Evolutionary conservation across 2,797 vertebrate genomes (phyloP).

Genomic region (Enteromius afrohamiltoni): DNA sequence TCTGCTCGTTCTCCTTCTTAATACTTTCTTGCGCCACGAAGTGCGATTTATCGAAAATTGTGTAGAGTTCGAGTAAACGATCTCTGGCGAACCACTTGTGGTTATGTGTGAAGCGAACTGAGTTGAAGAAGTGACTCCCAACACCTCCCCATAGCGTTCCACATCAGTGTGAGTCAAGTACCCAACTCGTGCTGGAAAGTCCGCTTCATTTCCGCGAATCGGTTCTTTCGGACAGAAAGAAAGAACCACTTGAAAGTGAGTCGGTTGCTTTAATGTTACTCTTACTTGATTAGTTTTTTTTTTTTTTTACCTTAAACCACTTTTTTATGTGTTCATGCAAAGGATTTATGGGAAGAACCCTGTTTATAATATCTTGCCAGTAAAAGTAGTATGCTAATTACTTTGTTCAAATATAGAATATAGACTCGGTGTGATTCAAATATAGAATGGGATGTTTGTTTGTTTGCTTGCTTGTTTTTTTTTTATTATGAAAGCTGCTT

Average conservation of each 20-base stretch:
- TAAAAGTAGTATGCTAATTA: background rate
- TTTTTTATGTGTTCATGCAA: too few relatives aligned
- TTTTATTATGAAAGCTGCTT: background rate
- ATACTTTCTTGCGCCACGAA: background rate
- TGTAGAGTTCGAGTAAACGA: background rate
- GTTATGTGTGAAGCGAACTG: background rate
- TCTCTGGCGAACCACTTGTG: background rate
- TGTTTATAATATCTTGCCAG: background rate
- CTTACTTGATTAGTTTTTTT: too few relatives aligned
- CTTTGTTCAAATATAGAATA: background rate
- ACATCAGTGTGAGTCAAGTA: background rate
- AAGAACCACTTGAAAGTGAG: background rate
- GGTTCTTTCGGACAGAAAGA: constrained; percentile 12
- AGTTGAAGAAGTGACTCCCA: background rate
- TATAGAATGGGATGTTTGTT: background rate
- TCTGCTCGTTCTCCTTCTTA: background rate
- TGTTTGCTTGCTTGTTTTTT: too few relatives aligned
- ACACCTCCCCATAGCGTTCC: background rate
- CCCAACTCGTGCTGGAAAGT: background rate
- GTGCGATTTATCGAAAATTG: background rate
- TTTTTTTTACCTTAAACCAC: too few relatives aligned
- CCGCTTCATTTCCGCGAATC: background rate
- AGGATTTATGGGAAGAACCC: too few relatives aligned
- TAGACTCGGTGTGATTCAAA: too few relatives aligned
- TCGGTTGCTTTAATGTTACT: background rate